Evolutionary conservation across 2,888 invertebrate species (phyloP).

Genomic region (Shargacucullia verbasci): DNA sequence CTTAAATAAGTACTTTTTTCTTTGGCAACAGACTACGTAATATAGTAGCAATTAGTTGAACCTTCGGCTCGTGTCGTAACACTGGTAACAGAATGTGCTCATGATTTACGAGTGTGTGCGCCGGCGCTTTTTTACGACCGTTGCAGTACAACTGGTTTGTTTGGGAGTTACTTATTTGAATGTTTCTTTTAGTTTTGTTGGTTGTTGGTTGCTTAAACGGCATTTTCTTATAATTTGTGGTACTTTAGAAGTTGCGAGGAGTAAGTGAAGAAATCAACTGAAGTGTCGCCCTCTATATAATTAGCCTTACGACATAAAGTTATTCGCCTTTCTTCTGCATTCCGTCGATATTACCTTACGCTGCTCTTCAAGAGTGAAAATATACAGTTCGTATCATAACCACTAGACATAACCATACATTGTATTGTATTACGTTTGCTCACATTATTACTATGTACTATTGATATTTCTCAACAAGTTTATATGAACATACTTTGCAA

Average conservation of each 20-base stretch:
- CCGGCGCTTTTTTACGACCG: conserved; percentile 35
- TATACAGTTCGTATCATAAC: no score
- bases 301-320: no score
- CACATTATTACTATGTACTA: no score
- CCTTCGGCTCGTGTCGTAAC: conserved; percentile 48
- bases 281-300: no score
- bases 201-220: background rate
- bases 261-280: no score
- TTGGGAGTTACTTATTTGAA: conserved; percentile 24
- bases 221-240: conserved; percentile 2
- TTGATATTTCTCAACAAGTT: background rate
- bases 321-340: no score
- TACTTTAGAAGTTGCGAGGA: background rate
- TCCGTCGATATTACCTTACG: no score
- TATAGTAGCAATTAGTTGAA: conserved; percentile 35
- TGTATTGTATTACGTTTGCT: no score
- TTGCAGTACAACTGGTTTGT: conserved; percentile 34
- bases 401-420: no score
- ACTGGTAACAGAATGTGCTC: conserved; percentile 45
- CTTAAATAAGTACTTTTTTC: conserved; percentile 15
- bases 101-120: conserved; percentile 47
- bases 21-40: conserved; percentile 18
- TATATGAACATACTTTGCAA: no score
- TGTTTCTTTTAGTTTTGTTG: conserved; percentile 4
- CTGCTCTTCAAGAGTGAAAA: no score